Evolutionary conservation across 2,888 invertebrate species (phyloP), one percentile per base, ranked within the genome.

Genomic region (Aromia moschata): DNA sequence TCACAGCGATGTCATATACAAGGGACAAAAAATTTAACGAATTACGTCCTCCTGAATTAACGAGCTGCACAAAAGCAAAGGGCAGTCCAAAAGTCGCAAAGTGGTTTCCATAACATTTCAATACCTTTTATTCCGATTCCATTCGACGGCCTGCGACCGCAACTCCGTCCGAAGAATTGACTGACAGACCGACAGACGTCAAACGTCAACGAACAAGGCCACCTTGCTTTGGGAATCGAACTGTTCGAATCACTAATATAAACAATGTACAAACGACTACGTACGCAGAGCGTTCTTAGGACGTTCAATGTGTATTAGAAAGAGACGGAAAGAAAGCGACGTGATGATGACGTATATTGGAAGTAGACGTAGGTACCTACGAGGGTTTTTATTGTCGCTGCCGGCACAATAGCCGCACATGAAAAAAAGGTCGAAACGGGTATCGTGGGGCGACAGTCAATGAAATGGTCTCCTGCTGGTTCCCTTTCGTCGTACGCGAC

Each of bases 171-270:
- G 31, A 38, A 17, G 14, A 38, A 7, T 47, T 33, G 36, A 46
- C 45, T 44, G 47, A 58, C 49, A 18, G 31, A 55, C 53, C 51
- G 69, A 70, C 70, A 69, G 60, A 71, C 68, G 74, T 73, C 72
- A 71, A 72, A 72, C 60, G 68, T 69, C 69, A 70, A 66, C 57
- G 63, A 51, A 64, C 70, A 67, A 69, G 76, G 71, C 77, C 78
- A 78, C 77, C 76, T 75, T 75, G 74, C 74, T 70, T 56, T 77
- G 77, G 77, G 78, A 78, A 77, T 74, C 67, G 62, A 60, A 67
- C 68, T 15, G 30, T 31, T 41, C 16, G 31, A 52, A 30, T 41
- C 11, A 30, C 16, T 52, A 37, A 17, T 51, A 30, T 31, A 31
- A 41, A 10, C 15, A 31, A 45, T 31, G 68, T 68, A 51, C 55